These are phyloP conservation scores for Hoplostethus atlanticus DNA, from an alignment of 2,797 vertebrate species.

Conservation along the genomic window DNA sequence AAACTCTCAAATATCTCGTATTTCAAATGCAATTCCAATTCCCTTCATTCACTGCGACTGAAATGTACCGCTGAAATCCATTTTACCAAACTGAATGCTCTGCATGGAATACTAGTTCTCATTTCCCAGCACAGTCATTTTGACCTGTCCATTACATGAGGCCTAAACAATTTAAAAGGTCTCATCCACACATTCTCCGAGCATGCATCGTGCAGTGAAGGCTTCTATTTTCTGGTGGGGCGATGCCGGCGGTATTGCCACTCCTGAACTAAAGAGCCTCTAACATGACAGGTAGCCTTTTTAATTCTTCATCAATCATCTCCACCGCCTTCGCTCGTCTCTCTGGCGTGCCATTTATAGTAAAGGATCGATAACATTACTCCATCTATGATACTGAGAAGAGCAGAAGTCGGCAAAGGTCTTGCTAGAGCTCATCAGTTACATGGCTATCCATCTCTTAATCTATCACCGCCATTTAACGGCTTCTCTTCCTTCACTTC, in stretches of 20 bases:
- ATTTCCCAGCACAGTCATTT: constrained; percentile 6
- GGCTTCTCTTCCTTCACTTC: neutral
- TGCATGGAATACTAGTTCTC: neutral
- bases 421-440: constrained; percentile 46
- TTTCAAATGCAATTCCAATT: neutral
- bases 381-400: constrained; percentile 31
- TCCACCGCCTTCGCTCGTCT: constrained; percentile 13
- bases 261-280: constrained; percentile 32
- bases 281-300: constrained; percentile 32
- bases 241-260: neutral
- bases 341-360: constrained; percentile 39
- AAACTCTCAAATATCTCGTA: neutral
- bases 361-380: constrained; percentile 40
- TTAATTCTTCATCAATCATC: constrained; percentile 37
- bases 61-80: neutral
- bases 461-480: constrained; percentile 36
- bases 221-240: constrained; percentile 41
- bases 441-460: constrained; percentile 15
- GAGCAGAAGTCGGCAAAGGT: constrained; percentile 22
- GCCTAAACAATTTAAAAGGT: neutral
- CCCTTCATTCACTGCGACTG: constrained; percentile 2
- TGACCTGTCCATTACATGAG: constrained; percentile 18
- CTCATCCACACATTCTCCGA: neutral
- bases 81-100: neutral
- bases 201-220: neutral